phyloP scores from a whole-genome alignment of 2,888 invertebrate species.

The Melanargia galathea region DNA sequence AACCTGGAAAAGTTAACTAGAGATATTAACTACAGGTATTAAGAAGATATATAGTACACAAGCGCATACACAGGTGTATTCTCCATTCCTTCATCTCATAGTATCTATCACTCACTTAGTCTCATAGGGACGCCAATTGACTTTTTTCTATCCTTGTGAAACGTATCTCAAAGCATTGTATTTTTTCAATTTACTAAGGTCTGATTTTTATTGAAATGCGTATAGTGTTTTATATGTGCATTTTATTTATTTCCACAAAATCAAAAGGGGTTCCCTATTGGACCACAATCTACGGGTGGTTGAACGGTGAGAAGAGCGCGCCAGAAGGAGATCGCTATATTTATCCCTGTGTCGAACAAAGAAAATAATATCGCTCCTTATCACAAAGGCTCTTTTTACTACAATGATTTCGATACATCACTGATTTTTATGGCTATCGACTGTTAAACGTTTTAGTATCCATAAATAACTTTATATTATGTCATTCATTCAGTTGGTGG shows the following conservation, averaged over 20 bases:
- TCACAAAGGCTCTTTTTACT: constrained; percentile 43
- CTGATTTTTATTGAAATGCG: too few relatives aligned
- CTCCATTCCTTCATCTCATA: too few relatives aligned
- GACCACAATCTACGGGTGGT: constrained; percentile 50
- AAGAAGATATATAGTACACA: too few relatives aligned
- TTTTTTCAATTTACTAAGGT: too few relatives aligned
- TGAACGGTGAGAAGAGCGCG: constrained; percentile 56
- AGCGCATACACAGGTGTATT: too few relatives aligned
- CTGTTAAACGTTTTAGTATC: constrained; percentile 38
- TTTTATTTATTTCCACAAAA: not conserved
- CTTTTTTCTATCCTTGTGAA: too few relatives aligned
- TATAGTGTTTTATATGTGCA: not conserved
- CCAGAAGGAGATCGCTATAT: constrained; percentile 54
- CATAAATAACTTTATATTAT: constrained; percentile 34
- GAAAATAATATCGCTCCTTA: constrained; percentile 51
- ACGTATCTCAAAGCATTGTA: too few relatives aligned
- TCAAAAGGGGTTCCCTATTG: constrained; percentile 39
- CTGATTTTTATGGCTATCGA: constrained; percentile 40
- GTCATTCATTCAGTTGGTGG: constrained; percentile 20
- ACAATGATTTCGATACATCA: constrained; percentile 36
- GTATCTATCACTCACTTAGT: too few relatives aligned
- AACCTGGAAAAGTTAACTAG: too few relatives aligned
- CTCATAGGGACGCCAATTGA: too few relatives aligned
- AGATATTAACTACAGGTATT: too few relatives aligned
- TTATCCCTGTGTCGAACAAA: constrained; percentile 51